Percentiles rank a stretch among this genome's conserved stretches.
Evolutionary conservation across 2,113 vertebrate genomes (phyloP).

Genomic region (Odontesthes bonariensis): DNA sequence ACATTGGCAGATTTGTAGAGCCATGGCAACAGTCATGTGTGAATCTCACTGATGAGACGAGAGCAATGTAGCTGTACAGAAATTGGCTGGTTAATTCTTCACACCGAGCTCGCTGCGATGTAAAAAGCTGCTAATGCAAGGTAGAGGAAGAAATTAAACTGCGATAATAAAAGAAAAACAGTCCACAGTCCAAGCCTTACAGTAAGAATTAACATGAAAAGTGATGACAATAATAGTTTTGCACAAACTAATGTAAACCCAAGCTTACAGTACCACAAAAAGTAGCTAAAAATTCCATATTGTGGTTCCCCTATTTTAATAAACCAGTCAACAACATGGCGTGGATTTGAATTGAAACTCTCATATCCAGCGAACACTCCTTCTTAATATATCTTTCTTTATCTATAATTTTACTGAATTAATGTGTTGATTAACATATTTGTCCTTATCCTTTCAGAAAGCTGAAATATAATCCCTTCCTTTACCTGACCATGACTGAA

Average conservation of each 20-base stretch:
- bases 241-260: conserved; percentile 11
- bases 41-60: conserved; percentile 63
- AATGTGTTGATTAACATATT: too few species aligned
- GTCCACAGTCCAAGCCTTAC: background rate
- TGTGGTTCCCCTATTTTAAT: background rate
- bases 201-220: too few species aligned
- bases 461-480: background rate
- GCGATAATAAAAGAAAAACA: conserved; percentile 2
- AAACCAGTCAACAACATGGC: conserved; percentile 6
- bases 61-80: conserved; percentile 59
- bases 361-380: conserved; percentile 23
- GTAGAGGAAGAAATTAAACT: conserved; percentile 36
- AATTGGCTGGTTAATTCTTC: conserved; percentile 67
- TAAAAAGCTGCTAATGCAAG: conserved; percentile 40
- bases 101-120: conserved; percentile 11
- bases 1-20: conserved; percentile 74
- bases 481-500: conserved; percentile 2
- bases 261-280: background rate
- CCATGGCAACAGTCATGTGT: conserved; percentile 81
- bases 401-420: conserved; percentile 39
- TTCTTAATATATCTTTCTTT: conserved; percentile 24
- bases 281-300: conserved; percentile 1
- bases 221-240: background rate
- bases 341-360: conserved; percentile 30
- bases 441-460: too few species aligned